Evolutionary conservation across 2,888 invertebrate species (phyloP), one percentile per base, ranked within the genome.

Genomic region (Biston betularia): DNA sequence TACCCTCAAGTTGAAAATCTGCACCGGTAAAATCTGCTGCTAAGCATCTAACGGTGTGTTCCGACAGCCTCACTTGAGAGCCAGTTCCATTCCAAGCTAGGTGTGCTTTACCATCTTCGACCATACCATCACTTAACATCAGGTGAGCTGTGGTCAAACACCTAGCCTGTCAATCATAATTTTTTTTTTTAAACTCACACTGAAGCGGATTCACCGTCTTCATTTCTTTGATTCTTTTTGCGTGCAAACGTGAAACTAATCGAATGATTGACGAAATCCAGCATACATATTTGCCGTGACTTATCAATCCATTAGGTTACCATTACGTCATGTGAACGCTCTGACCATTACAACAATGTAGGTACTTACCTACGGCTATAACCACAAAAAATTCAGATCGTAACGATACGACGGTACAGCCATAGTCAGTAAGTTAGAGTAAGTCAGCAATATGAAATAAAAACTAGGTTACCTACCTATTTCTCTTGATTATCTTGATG

Each of bases 321-420:
- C 53, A 61, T 66, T 61, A 66, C 50, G 53, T 66, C 61, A 66
- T 58, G 34, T 53, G 65, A 53, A 46, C 42, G 52, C 46, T 56
- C 15, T 48, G 33, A 48, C 57, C 57, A 54, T n/a, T 15, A 15
- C 35, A 10, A 11, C 38, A 15, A 40, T 38, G 6, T 10, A 38
- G n/a, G n/a, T n/a, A n/a, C 2, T 38, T 38, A 38, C 38, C 38
- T 38, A 15, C 15, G 35, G 35, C 14, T 14, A n/a, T 35, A 52
- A 35, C 6, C 50, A 34, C 50, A n/a, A 50, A 34, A 50, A 34
- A 6, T 50, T 34, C 34, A 50, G n/a, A 49, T 49, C 3, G 7
- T 46, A 34, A 12, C n/a, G 11, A 34, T 34, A 50, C 8, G 34
- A 34, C 50, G 1, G 33, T 10, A 46, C 33, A 34, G 49, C 5